These are phyloP conservation scores for Parapristionchus giblindavisi DNA, from an alignment of 2,888 invertebrate genomes.

Conservation along the genomic window DNA sequence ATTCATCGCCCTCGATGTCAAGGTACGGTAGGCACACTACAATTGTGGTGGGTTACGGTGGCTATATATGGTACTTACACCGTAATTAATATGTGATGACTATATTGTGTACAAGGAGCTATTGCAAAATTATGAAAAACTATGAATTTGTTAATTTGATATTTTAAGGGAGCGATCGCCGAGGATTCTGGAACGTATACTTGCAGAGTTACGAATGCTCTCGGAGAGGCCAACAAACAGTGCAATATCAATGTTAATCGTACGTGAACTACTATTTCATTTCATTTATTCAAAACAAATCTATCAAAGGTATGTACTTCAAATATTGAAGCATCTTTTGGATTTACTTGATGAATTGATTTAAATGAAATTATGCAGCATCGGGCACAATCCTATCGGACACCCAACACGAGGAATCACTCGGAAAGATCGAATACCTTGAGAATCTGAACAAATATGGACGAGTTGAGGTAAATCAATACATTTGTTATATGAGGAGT, in stretches of 20 bases:
- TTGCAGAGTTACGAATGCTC: conserved; percentile 74
- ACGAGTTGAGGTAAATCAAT: too few species aligned
- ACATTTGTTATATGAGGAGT: too few species aligned
- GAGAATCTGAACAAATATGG: conserved; percentile 72
- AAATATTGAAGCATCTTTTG: not conserved
- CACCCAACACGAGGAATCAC: conserved; percentile 68
- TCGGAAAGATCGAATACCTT: conserved; percentile 70
- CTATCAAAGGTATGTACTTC: not conserved
- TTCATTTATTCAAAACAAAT: not conserved
- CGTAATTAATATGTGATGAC: too few species aligned
- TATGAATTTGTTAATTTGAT: not conserved
- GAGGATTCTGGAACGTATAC: conserved; percentile 92
- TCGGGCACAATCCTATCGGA: conserved; percentile 61
- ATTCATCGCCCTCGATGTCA: conserved; percentile 76
- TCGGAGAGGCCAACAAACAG: conserved; percentile 62
- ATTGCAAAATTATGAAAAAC: not conserved
- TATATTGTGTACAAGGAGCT: too few species aligned
- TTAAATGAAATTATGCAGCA: conserved; percentile 45
- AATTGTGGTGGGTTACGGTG: too few species aligned
- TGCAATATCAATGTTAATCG: conserved; percentile 59
- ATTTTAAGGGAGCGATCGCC: conserved; percentile 83
- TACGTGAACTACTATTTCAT: too few species aligned
- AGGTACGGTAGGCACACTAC: too few species aligned
- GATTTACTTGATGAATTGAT: conserved; percentile 1
- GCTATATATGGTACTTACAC: too few species aligned